Evolutionary conservation across 2,888 invertebrate genomes (phyloP).

Genomic region (Orchesella flavescens): DNA sequence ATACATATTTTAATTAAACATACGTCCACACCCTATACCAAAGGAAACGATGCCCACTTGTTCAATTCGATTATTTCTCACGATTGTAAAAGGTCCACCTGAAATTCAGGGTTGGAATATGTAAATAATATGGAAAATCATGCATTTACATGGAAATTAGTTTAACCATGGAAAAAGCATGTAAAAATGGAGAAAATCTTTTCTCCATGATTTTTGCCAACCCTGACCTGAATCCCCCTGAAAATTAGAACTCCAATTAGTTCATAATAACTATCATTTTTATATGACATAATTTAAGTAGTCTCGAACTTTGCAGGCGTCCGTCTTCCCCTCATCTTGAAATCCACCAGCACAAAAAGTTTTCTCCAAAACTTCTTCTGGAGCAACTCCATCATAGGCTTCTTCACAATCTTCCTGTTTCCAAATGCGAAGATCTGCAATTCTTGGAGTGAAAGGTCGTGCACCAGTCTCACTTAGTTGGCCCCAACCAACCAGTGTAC

Average conservation of each 20-base stretch:
- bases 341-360: constrained; percentile 64
- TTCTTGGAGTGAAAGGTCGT: constrained; percentile 41
- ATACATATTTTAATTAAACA: background rate
- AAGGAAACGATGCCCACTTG: constrained; percentile 63
- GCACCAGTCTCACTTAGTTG: constrained; percentile 36
- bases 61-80: constrained; percentile 28
- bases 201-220: no score
- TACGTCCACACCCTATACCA: constrained; percentile 65
- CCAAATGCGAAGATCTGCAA: constrained; percentile 61
- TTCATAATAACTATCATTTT: no score
- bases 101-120: constrained; percentile 1
- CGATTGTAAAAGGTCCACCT: constrained; percentile 59
- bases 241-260: background rate
- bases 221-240: constrained; percentile 40
- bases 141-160: background rate
- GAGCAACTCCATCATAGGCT: constrained; percentile 59
- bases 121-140: background rate
- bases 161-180: no score
- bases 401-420: constrained; percentile 57
- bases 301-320: constrained; percentile 60
- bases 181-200: no score
- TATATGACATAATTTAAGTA: no score
- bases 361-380: constrained; percentile 55
- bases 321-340: constrained; percentile 44
- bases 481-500: constrained; percentile 63